phyloP scores from a whole-genome alignment of 2,888 invertebrate species.

The Drosophila incognita region DNA sequence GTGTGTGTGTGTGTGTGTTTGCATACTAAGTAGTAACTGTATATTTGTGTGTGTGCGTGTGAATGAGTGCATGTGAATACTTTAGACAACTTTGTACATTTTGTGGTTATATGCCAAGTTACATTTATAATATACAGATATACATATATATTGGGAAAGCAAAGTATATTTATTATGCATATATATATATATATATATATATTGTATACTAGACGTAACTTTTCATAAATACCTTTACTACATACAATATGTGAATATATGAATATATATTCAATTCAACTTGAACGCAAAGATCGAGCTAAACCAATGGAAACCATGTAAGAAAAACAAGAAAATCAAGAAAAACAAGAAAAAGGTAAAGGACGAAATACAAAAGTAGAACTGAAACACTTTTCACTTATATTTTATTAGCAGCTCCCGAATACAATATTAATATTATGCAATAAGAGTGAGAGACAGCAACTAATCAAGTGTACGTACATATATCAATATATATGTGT shows the following conservation, averaged over 20 bases:
- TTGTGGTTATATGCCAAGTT: slow-evolving; percentile 64
- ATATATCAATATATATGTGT: neutral
- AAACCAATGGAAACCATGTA: slow-evolving; percentile 45
- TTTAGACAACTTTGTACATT: slow-evolving; percentile 56
- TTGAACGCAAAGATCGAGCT: slow-evolving; percentile 52
- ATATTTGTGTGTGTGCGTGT: slow-evolving; percentile 10
- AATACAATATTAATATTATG: slow-evolving; percentile 32
- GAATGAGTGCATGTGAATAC: slow-evolving; percentile 27
- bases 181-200: slow-evolving; percentile 48
- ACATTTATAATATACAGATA: slow-evolving; percentile 57
- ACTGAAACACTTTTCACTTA: slow-evolving; percentile 47
- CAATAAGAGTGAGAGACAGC: slow-evolving; percentile 58
- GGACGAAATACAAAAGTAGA: slow-evolving; percentile 32
- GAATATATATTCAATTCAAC: slow-evolving; percentile 39
- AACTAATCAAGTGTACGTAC: slow-evolving; percentile 23
- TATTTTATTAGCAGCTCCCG: slow-evolving; percentile 58
- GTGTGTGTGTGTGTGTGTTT: slow-evolving; percentile 5
- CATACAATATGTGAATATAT: slow-evolving; percentile 29
- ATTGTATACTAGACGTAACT: slow-evolving; percentile 53
- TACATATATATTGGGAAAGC: slow-evolving; percentile 41
- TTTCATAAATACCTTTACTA: slow-evolving; percentile 60
- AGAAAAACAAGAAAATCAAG: slow-evolving; percentile 4
- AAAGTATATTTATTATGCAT: slow-evolving; percentile 57
- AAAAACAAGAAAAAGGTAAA: slow-evolving; percentile 2
- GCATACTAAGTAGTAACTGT: slow-evolving; percentile 20